Conservation (phyloP, 2,888 invertebrate genomes). For the Pseudococcus viburni region DNA sequence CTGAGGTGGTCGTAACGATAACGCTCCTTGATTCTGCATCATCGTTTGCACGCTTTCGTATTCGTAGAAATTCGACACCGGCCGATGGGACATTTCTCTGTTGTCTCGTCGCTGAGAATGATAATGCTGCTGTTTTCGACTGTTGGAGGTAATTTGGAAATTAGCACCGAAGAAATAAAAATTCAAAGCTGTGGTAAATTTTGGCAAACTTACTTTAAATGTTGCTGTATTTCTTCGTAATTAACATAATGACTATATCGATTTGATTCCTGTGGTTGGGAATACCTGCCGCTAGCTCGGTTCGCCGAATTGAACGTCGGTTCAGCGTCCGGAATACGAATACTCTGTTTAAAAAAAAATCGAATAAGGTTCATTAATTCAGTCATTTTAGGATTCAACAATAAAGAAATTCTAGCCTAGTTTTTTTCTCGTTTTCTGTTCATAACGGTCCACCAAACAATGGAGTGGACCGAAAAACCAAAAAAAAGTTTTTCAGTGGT, state of each 20-base stretch:
- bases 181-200: not conserved
- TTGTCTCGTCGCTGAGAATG: conserved; percentile 76
- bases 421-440: too few relatives aligned
- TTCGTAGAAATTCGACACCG: conserved; percentile 88
- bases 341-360: conserved; percentile 37
- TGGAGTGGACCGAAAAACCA: too few relatives aligned
- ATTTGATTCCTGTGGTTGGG: conserved; percentile 72
- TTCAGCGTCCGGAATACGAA: conserved; percentile 57
- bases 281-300: conserved; percentile 74
- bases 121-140: conserved; percentile 80
- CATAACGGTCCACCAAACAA: too few relatives aligned
- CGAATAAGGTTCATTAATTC: too few relatives aligned
- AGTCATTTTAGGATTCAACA: too few relatives aligned
- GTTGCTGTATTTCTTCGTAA: conserved; percentile 88
- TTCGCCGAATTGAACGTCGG: conserved; percentile 73
- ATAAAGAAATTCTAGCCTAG: too few relatives aligned
- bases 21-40: conserved; percentile 69
- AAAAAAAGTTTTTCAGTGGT: too few relatives aligned
- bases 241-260: conserved; percentile 84
- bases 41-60: conserved; percentile 83
- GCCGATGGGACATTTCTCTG: conserved; percentile 76
- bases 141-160: conserved; percentile 70
- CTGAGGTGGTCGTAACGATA: conserved; percentile 53
- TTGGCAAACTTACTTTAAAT: conserved; percentile 79
- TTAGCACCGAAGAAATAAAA: not conserved